Conservation (phyloP, 2,888 invertebrate genomes). For the Orthonychiurus folsomi region DNA sequence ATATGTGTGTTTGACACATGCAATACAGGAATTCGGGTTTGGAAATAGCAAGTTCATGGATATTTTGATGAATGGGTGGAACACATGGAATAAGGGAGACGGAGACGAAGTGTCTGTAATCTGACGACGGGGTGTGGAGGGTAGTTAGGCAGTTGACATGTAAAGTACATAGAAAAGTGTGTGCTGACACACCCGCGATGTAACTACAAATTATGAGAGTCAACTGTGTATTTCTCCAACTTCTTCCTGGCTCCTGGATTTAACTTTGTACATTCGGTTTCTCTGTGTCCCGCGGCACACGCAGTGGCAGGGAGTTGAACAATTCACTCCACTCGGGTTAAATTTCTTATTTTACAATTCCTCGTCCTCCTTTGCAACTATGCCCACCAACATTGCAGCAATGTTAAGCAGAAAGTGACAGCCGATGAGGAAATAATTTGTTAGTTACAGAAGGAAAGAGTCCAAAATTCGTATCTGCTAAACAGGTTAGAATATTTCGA, state of each 20-base stretch:
- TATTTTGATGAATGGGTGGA: background rate
- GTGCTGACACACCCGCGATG: background rate
- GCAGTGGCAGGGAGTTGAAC: too few species aligned
- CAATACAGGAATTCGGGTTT: too few species aligned
- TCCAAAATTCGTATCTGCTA: background rate
- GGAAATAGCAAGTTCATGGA: background rate
- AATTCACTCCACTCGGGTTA: background rate
- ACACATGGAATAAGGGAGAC: background rate
- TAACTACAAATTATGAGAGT: slow-evolving; percentile 1
- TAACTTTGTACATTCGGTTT: too few species aligned
- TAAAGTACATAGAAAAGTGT: background rate
- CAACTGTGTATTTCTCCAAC: too few species aligned
- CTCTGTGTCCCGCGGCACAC: too few species aligned
- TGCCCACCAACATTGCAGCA: too few species aligned
- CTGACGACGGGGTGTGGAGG: background rate
- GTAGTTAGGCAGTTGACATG: background rate
- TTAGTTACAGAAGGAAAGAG: background rate
- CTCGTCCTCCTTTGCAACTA: too few species aligned
- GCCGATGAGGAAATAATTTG: background rate
- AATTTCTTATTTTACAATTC: background rate
- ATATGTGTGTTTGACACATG: too few species aligned
- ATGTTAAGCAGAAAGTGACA: background rate
- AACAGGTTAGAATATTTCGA: background rate
- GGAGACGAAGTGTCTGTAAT: background rate
- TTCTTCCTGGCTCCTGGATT: too few species aligned